phyloP scores from a whole-genome alignment of 2,113 vertebrate species.

The Talpa occidentalis region DNA sequence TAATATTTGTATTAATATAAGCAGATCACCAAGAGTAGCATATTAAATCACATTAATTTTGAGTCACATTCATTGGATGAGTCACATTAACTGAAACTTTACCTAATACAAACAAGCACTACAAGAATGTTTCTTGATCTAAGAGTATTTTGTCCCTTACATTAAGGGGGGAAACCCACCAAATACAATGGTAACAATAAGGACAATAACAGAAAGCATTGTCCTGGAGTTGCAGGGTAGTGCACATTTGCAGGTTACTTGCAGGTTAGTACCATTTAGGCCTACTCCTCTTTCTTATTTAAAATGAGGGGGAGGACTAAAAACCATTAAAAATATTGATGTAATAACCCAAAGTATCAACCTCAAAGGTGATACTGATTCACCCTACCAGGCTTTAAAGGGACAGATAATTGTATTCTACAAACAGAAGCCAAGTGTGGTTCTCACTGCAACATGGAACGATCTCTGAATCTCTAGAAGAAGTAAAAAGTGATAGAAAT shows the following conservation, averaged over 20 bases:
- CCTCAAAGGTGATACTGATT: neutral
- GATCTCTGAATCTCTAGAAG: neutral
- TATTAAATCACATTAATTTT: neutral
- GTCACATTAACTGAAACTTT: neutral
- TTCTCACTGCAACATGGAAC: neutral
- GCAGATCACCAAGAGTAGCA: neutral
- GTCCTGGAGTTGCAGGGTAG: too few relatives aligned
- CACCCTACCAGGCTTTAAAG: neutral
- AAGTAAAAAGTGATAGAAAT: neutral
- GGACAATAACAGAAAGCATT: neutral
- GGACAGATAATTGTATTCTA: neutral
- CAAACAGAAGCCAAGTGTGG: neutral
- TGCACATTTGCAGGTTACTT: too few relatives aligned
- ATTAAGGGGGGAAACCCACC: neutral
- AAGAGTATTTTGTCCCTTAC: neutral
- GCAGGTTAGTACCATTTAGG: too few relatives aligned
- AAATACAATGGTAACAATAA: neutral
- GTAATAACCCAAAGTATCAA: neutral
- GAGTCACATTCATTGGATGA: neutral
- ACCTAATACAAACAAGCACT: neutral
- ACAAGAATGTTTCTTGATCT: neutral
- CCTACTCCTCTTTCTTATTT: neutral
- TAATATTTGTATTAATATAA: constrained; percentile 30
- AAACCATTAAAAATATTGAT: neutral
- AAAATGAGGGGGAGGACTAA: neutral